phyloP scores from a whole-genome alignment of 2,888 invertebrate species.

The Nemoura dubitans region DNA sequence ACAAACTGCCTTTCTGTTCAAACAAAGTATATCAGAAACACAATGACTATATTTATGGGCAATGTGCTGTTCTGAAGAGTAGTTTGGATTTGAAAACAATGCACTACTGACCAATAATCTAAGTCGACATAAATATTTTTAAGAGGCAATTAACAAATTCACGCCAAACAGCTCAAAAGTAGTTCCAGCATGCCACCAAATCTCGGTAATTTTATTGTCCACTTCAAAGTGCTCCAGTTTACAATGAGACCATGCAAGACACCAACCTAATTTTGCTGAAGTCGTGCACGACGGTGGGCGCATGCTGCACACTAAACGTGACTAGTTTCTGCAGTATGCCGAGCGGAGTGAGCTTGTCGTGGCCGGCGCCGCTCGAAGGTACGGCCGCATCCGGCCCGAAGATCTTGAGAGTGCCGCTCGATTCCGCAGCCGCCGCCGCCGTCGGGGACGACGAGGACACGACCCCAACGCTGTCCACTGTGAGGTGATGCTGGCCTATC shows the following conservation, averaged over 20 bases:
- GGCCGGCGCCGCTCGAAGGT: conserved; percentile 51
- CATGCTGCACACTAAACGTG: conserved; percentile 68
- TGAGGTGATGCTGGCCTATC: conserved; percentile 76
- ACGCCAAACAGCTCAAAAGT: too few relatives aligned
- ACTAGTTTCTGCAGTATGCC: conserved; percentile 65
- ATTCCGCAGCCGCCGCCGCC: conserved; percentile 54
- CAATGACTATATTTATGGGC: too few relatives aligned
- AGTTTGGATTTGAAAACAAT: too few relatives aligned
- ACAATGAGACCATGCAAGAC: too few relatives aligned
- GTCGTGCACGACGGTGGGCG: conserved; percentile 68
- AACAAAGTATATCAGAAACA: neutral
- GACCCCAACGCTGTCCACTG: conserved; percentile 68
- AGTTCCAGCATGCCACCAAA: too few relatives aligned
- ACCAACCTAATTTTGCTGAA: conserved; percentile 61
- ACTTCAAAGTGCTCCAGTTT: too few relatives aligned
- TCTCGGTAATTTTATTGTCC: too few relatives aligned
- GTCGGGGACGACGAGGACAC: conserved; percentile 62
- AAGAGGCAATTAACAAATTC: too few relatives aligned
- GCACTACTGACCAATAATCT: too few relatives aligned
- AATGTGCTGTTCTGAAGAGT: too few relatives aligned
- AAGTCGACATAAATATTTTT: too few relatives aligned
- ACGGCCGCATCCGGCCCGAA: conserved; percentile 53
- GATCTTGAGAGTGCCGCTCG: conserved; percentile 59
- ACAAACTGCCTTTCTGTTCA: neutral
- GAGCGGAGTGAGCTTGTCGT: conserved; percentile 53